phyloP scores from a whole-genome alignment of 2,797 vertebrate species.

The Cossypha heuglini region DNA sequence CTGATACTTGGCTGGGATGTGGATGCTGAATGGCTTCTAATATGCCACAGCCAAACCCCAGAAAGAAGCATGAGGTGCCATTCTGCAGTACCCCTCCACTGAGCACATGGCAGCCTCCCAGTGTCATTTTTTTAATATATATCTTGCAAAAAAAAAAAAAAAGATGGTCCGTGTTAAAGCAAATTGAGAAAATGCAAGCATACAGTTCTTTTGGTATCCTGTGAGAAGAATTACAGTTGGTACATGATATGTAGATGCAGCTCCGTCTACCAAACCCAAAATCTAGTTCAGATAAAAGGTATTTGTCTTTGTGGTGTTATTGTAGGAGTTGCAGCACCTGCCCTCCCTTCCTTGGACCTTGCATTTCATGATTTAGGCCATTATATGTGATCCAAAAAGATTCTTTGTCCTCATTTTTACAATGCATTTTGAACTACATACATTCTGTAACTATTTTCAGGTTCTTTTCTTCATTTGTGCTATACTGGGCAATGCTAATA shows the following conservation, averaged over 20 bases:
- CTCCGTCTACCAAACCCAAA: not conserved
- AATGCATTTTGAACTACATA: not conserved
- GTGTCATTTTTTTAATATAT: not conserved
- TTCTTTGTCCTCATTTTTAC: not conserved
- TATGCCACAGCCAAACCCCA: not conserved
- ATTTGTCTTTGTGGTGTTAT: not conserved
- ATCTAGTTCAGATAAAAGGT: not conserved
- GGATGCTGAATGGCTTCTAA: not conserved
- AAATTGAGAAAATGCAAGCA: not conserved
- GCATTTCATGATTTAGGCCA: not conserved
- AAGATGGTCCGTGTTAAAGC: not conserved
- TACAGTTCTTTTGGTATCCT: not conserved
- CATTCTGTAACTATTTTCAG: not conserved
- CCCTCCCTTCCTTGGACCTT: not conserved
- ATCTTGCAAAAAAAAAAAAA: not conserved
- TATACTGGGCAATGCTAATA: not conserved
- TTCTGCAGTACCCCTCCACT: not conserved
- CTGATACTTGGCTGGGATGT: not conserved
- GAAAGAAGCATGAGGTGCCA: not conserved
- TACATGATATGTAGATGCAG: not conserved
- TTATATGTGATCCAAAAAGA: not conserved
- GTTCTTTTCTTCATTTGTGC: not conserved
- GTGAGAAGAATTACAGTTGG: not conserved
- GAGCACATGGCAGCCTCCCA: not conserved
- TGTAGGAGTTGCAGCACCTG: not conserved